phyloP scores from a whole-genome alignment of 1,140 invertebrate species.

The Oppia nitens region DNA sequence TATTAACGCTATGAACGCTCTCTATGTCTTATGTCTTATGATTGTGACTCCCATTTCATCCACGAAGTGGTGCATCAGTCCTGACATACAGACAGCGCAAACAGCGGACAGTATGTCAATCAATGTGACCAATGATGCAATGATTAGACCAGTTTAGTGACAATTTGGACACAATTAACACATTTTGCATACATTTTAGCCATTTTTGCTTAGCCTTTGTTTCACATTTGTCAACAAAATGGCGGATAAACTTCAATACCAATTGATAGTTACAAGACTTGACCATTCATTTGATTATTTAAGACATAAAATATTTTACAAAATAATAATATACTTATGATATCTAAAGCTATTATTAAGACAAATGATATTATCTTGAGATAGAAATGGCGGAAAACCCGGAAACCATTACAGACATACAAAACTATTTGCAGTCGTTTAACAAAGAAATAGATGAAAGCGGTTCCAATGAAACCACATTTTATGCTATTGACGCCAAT shows the following conservation, averaged over 20 bases:
- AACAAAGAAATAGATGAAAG: constrained; percentile 52
- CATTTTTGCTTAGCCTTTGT: background rate
- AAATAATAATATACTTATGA: background rate
- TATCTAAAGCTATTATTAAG: background rate
- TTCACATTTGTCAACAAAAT: background rate
- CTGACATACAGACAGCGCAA: background rate
- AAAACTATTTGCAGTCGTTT: constrained; percentile 63
- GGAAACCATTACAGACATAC: constrained; percentile 41
- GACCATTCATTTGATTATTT: too few relatives aligned
- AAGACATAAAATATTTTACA: background rate
- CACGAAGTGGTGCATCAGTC: background rate
- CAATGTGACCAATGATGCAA: background rate
- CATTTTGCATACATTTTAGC: background rate
- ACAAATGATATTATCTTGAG: too few relatives aligned
- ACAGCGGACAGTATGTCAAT: background rate
- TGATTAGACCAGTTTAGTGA: background rate
- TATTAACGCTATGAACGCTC: too few relatives aligned
- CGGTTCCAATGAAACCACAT: background rate
- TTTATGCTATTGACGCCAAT: constrained; percentile 7
- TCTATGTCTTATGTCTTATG: background rate
- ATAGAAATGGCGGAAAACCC: constrained; percentile 10
- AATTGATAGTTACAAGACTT: background rate
- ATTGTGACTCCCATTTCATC: background rate
- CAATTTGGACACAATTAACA: background rate
- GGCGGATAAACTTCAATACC: background rate